Base-by-base conservation (phyloP, 2,113 vertebrate genomes). In the Agapornis roseicollis region DNA sequence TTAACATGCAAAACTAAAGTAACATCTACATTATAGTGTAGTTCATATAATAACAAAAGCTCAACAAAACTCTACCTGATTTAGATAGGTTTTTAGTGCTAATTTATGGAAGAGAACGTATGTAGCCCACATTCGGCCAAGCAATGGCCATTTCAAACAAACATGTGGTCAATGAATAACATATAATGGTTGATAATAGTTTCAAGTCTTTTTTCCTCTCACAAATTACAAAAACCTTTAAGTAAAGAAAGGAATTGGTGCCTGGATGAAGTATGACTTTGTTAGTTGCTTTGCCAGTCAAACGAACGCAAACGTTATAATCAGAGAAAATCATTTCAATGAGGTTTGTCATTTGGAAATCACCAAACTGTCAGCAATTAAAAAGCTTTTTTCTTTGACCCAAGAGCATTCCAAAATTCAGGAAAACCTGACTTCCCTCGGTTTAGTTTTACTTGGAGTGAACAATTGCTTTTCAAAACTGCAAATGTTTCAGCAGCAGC, bases 151-250 rank as follows among this genome's bases (percentile, higher is more conserved):
- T 98, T 98, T 98, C 97, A 98, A 98, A 98, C 97, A 98, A 98
- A 98, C 97, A 98, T 97, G 96, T 98, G 97, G 97, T 97, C 97
- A 97, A 97, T 95, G 98, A 98, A 98, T 97, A 97, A 96, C 97
- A 96, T 97, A 98, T 98, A 98, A 98, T 98, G 97, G 98, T 95
- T 97, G 97, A 97, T 98, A 98, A 98, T 98, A 97, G 98, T 96
- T 98, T 98, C 97, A 98, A 96, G 98, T 97, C 97, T 98, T 97
- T 98, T 97, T 97, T 96, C 97, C 96, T 92, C 97, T 96, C 96
- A 94, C 96, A 98, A 98, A 98, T 98, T 98, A 97, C 97, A 98
- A 98, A 98, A 98, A 94, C 97, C 97, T 94, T 98, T 97, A 93
- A 92, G 94, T 85, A 10, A 63, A 80, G 81, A 86, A 93, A 93